Conservation (phyloP, 64 coral and sea anemone species). For the Hydrozoanthus tunicans region DNA sequence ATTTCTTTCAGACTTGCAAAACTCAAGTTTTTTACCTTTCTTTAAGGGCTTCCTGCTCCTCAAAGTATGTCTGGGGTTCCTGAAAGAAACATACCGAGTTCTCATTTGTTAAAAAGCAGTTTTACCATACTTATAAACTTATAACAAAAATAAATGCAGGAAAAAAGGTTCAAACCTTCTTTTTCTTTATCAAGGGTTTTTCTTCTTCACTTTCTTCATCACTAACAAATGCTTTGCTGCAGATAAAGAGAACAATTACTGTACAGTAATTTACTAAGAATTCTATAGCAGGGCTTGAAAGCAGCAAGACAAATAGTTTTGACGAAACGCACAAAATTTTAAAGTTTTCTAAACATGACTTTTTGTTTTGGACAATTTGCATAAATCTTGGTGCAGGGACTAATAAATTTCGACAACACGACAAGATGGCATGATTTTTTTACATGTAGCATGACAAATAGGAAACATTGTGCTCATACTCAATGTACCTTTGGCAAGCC, state of each 20-base stretch:
- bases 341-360: too few relatives aligned
- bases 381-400: too few relatives aligned
- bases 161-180: background rate
- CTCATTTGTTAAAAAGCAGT: background rate
- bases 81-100: background rate
- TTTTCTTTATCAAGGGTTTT: slow-evolving; percentile 21
- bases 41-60: slow-evolving; percentile 86
- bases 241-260: background rate
- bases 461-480: background rate
- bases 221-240: slow-evolving; percentile 87
- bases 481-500: too few relatives aligned
- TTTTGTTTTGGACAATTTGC: too few relatives aligned
- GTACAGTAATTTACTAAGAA: background rate
- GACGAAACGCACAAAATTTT: too few relatives aligned
- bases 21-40: slow-evolving; percentile 57
- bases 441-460: too few relatives aligned
- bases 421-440: too few relatives aligned
- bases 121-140: too few relatives aligned
- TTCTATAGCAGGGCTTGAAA: too few relatives aligned
- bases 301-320: too few relatives aligned
- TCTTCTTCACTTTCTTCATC: slow-evolving; percentile 79
- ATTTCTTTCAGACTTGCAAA: background rate
- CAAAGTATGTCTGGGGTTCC: slow-evolving; percentile 60
- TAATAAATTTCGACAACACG: too few relatives aligned
- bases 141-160: background rate